Percentiles rank a stretch among this genome's conserved stretches.
These are phyloP conservation scores for Mechanitis messenoides DNA, from an alignment of 2,888 invertebrate species.

Conservation along the genomic window DNA sequence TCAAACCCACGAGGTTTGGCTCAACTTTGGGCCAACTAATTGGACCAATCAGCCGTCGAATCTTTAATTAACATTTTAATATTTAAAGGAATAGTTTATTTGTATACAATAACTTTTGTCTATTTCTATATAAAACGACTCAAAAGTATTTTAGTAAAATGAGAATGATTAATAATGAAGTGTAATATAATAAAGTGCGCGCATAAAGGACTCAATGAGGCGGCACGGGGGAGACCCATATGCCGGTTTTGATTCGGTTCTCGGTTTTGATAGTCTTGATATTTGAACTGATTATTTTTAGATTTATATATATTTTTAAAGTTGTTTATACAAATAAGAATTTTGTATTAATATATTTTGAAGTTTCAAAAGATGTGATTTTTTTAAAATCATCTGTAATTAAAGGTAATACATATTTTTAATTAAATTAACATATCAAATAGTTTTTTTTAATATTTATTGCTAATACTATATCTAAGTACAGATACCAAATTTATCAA, in stretches of 20 bases:
- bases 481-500: conserved; percentile 9
- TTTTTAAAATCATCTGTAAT: too few species aligned
- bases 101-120: background rate
- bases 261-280: conserved; percentile 33
- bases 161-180: conserved; percentile 31
- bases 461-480: background rate
- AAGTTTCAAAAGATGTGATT: too few species aligned
- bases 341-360: too few species aligned
- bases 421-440: background rate
- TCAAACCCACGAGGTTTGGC: too few species aligned
- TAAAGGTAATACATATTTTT: too few species aligned
- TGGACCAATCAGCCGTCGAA: too few species aligned
- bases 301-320: background rate
- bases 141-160: background rate
- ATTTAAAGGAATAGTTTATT: too few species aligned
- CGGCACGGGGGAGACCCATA: conserved; percentile 39
- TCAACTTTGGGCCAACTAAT: too few species aligned
- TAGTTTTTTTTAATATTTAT: background rate
- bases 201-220: conserved; percentile 51
- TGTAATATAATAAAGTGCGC: conserved; percentile 39
- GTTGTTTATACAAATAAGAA: too few species aligned
- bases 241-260: conserved; percentile 34
- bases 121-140: background rate
- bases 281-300: conserved; percentile 27
- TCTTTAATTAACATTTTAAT: too few species aligned